Conservation (phyloP, 2,888 invertebrate species). For the Chrysotoxum bicinctum region DNA sequence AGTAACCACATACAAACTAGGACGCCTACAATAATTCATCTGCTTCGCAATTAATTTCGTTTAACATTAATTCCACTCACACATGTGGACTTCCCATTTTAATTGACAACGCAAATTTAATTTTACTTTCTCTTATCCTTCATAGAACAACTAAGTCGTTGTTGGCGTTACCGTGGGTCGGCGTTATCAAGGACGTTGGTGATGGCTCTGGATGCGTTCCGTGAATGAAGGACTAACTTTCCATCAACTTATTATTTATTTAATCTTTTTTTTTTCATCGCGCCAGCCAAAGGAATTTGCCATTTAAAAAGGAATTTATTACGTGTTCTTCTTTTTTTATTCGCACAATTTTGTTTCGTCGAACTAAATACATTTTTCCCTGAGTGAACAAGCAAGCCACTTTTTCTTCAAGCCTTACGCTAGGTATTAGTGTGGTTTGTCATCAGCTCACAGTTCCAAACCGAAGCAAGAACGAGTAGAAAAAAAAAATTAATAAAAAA, state of each 20-base stretch:
- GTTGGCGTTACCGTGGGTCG: no score
- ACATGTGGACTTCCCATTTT: slow-evolving; percentile 61
- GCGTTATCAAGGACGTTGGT: slow-evolving; percentile 6
- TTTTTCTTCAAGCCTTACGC: not conserved
- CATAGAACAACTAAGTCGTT: no score
- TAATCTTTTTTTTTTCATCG: slow-evolving; percentile 13
- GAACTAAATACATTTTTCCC: not conserved
- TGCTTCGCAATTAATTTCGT: slow-evolving; percentile 61
- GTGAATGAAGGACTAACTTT: slow-evolving; percentile 59
- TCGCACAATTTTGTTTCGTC: slow-evolving; percentile 32
- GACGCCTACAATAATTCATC: slow-evolving; percentile 53
- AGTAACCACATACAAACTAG: slow-evolving; percentile 19
- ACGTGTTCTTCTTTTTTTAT: slow-evolving; percentile 28
- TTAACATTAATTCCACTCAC: slow-evolving; percentile 57
- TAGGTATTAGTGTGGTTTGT: slow-evolving; percentile 41
- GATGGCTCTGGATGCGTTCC: not conserved
- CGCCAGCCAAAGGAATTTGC: slow-evolving; percentile 28
- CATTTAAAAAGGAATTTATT: slow-evolving; percentile 43
- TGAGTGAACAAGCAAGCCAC: not conserved
- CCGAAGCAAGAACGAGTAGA: not conserved
- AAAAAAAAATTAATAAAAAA: slow-evolving; percentile 15
- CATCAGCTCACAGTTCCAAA: slow-evolving; percentile 25
- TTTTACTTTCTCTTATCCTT: slow-evolving; percentile 44
- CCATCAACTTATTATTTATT: slow-evolving; percentile 38
- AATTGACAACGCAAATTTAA: slow-evolving; percentile 66